Base-by-base conservation (phyloP, 2,797 vertebrate species). In the Nothura maculosa region DNA sequence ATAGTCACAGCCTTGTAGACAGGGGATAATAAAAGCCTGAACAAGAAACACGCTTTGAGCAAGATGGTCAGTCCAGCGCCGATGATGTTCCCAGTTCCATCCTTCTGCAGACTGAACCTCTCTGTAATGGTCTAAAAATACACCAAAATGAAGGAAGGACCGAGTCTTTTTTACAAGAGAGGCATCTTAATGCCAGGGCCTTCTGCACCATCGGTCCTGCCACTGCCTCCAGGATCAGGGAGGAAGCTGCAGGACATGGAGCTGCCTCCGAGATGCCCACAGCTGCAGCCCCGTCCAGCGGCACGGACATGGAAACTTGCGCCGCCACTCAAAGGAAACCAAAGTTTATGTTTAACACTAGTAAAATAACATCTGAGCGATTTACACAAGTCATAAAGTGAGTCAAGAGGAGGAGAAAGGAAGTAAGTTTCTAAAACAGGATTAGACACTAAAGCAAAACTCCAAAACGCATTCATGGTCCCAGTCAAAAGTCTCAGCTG, bases 251-350 rank as follows among this genome's bases (percentile, higher is more conserved):
- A 38, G 54, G 17, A 47, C 14, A 13, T 0, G 6, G 70, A 67
- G 69, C 47, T 45, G 30, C 74, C 57, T 24, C 43, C 10, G 5
- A 10, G 54, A 15, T 21, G n/a, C 13, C 73, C 42, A 4, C 0
- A 1, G 75, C 21, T 42, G 27, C 42, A 30, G 3, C 7, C 74
- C 62, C 66, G 28, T 0, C 58, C 54, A 43, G 14, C 2, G 1
- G 10, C 5, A 7, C 1, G 7, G 62, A 47, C 16, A 5, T 2
- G 27, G 78, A 17, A 0, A 0, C 70, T 47, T n/a, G 30, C 10
- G 30, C 30, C 30, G n/a, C 30, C 18, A 13, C 54, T 30, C 17
- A 36, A 43, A 75, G 32, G 24, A 81, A 81, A 61, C 27, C n/a
- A 57, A 57, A 68, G 76, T 73, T 85, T 66, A 54, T 24, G 18